A percentile compares a stretch with the other conserved stretches of the same genome.
Evolutionary conservation across 2,888 invertebrate genomes (phyloP).

Genomic region (Epirrhoe tristata): DNA sequence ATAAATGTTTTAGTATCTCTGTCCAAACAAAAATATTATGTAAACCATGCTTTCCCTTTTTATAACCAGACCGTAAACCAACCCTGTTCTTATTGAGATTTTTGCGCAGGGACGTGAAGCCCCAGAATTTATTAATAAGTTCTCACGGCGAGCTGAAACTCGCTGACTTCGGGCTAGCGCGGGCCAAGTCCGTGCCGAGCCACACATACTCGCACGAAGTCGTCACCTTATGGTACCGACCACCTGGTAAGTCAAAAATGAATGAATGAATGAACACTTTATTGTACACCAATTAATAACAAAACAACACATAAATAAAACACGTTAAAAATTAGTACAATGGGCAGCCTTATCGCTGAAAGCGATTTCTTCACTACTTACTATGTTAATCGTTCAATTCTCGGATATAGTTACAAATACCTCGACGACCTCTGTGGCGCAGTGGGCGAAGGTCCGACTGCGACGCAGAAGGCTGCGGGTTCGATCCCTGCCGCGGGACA

Average conservation of each 20-base stretch:
- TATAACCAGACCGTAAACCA: not conserved
- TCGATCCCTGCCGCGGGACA: no score
- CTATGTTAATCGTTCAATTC: no score
- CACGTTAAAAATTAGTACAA: no score
- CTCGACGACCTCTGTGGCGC: no score
- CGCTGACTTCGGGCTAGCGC: conserved; percentile 98
- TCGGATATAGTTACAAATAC: no score
- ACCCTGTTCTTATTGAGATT: conserved; percentile 5
- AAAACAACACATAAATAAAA: no score
- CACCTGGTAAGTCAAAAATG: conserved; percentile 88
- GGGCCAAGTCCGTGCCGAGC: conserved; percentile 99
- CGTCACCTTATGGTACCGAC: conserved; percentile 99
- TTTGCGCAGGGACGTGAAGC: conserved; percentile 93
- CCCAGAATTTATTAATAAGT: conserved; percentile 98
- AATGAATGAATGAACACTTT: no score
- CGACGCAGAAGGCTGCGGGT: no score
- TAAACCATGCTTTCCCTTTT: not conserved
- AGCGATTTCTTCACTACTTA: no score
- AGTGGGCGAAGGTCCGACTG: no score
- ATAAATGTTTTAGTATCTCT: not conserved
- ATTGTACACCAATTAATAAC: no score
- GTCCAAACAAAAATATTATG: not conserved
- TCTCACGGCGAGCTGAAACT: conserved; percentile 98
- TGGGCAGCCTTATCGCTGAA: no score
- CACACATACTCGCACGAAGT: conserved; percentile 99